These are phyloP conservation scores for Dasypolia templi DNA, from an alignment of 2,888 invertebrate genomes.

Conservation along the genomic window DNA sequence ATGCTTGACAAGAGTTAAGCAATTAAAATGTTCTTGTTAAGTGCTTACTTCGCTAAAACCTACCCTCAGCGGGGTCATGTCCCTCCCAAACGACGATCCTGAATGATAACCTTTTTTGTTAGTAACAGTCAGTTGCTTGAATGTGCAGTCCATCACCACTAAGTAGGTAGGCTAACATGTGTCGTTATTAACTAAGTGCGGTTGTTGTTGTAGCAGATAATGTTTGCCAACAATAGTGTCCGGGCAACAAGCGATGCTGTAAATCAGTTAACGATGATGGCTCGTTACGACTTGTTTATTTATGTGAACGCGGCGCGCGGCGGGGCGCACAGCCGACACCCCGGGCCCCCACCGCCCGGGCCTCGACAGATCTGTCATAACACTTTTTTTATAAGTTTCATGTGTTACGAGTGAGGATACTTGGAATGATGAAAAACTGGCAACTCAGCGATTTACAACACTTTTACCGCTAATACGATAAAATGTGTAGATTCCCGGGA, in stretches of 20 bases:
- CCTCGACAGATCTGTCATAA: constrained; percentile 69
- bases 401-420: constrained; percentile 66
- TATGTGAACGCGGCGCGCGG: constrained; percentile 65
- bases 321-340: constrained; percentile 55
- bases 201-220: constrained; percentile 32
- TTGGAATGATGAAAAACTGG: constrained; percentile 72
- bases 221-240: constrained; percentile 22
- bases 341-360: constrained; percentile 47
- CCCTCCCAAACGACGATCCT: too few relatives aligned
- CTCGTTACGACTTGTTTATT: constrained; percentile 69
- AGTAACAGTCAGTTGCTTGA: neutral
- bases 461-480: constrained; percentile 77
- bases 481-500: constrained; percentile 81
- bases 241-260: constrained; percentile 44
- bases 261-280: constrained; percentile 70
- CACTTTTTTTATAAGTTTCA: constrained; percentile 66
- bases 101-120: too few relatives aligned
- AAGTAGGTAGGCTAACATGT: constrained; percentile 8
- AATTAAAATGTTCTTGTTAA: too few relatives aligned
- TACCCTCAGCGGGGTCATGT: too few relatives aligned
- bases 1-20: too few relatives aligned
- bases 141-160: neutral
- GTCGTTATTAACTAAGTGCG: neutral
- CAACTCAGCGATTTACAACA: constrained; percentile 70
- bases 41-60: too few relatives aligned